Evolutionary conservation across 2,797 vertebrate species (phyloP), one percentile per base, ranked within the genome.

Genomic region (Melanotaenia pygmaea): DNA sequence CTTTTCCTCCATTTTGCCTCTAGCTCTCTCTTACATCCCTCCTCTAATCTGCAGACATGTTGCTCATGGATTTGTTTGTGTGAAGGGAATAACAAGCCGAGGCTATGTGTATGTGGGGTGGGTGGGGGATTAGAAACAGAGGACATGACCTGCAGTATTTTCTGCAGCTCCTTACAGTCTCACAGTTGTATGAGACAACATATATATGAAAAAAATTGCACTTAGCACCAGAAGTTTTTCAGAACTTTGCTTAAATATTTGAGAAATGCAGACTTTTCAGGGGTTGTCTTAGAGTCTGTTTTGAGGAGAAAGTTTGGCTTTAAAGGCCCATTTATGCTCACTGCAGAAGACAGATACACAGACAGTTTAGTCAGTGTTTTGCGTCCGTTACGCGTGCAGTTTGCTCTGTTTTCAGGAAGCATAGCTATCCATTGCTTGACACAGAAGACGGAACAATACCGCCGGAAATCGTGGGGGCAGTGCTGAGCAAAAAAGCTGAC

Each of bases 211-310:
- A 51, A 5, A 1, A 37, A 30, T 47, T 70, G 47, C 22, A 30
- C 57, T 82, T 89, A 90, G 86, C 82, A 70, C 9, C 50, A 18
- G 1, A 74, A 72, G 79, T 85, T 91, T 88, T 90, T 74, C 62
- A 70, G 56, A 65, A 59, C 67, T 56, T 45, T 37, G 66, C 58
- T 71, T 34, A 72, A 81, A 74, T 66, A 72, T 70, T 66, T 70
- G 28, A 59, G 76, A 86, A 64, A 64, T 66, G 38, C 66, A 62
- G 51, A 47, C 79, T 89, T 91, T 91, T 88, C 65, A 91, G 78
- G 86, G 88, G 90, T 84, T 12, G 13, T 90, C 89, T 85, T 88
- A 88, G 83, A 66, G 10, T 13, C 1, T 30, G 2, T 32, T 16
- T 53, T 6, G 12, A 32, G 26, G 20, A 67, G 32, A 64, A 75